Evolutionary conservation across 2,888 invertebrate species (phyloP).

Genomic region (Agrotis puta): DNA sequence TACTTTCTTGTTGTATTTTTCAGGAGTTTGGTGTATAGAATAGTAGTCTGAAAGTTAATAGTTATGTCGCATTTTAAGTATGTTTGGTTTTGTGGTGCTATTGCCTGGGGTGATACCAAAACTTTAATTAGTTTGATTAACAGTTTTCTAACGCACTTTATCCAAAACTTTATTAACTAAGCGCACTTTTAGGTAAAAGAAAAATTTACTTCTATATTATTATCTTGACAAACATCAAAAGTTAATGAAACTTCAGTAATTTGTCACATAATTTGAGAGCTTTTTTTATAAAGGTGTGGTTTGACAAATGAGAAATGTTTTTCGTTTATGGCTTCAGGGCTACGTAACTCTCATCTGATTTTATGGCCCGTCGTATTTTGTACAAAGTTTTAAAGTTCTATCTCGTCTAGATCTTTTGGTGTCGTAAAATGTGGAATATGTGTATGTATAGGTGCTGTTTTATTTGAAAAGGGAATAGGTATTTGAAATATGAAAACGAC

Average conservation of each 20-base stretch:
- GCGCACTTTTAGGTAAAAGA: too few species aligned
- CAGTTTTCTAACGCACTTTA: too few species aligned
- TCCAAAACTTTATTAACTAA: too few species aligned
- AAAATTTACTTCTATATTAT: not conserved
- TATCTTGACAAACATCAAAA: conserved; percentile 19
- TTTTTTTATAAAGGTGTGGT: conserved; percentile 65
- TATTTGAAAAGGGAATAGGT: conserved; percentile 5
- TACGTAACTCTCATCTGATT: conserved; percentile 6
- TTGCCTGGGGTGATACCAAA: too few species aligned
- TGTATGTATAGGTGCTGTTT: not conserved
- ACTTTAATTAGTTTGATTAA: too few species aligned
- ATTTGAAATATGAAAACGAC: not conserved
- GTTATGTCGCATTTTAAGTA: too few species aligned
- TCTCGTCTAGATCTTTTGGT: conserved; percentile 12
- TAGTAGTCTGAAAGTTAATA: not conserved
- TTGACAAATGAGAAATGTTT: conserved; percentile 67
- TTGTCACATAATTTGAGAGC: conserved; percentile 67
- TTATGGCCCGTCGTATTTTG: conserved; percentile 38
- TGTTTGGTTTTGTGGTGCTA: too few species aligned
- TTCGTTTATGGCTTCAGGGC: conserved; percentile 53
- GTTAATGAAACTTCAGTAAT: conserved; percentile 43
- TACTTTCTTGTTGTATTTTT: not conserved
- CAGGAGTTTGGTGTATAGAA: not conserved
- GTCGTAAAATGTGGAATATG: conserved; percentile 31
- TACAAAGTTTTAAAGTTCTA: conserved; percentile 30